phyloP scores from a whole-genome alignment of 2,888 invertebrate genomes.

The Plagiodera versicolora region DNA sequence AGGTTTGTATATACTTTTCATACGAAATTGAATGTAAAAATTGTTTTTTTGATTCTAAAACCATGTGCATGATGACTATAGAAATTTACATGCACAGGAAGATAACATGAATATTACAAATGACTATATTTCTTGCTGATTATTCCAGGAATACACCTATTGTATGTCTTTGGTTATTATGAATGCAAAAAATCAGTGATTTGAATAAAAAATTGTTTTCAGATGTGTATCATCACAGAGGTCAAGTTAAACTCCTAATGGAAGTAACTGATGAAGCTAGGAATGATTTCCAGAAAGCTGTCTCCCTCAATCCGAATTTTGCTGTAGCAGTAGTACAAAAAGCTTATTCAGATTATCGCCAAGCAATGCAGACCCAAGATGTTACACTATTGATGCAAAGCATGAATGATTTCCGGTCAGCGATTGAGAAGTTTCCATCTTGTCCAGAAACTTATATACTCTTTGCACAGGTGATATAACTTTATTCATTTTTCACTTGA shows the following conservation, averaged over 20 bases:
- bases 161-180: background rate
- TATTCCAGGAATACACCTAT: no score
- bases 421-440: slow-evolving; percentile 77
- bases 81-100: no score
- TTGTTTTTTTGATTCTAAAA: no score
- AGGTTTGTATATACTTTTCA: slow-evolving; percentile 35
- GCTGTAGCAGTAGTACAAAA: slow-evolving; percentile 88
- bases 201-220: no score
- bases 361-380: slow-evolving; percentile 49
- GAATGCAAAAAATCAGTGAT: background rate
- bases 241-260: slow-evolving; percentile 81
- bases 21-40: no score
- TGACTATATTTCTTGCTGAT: no score
- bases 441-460: slow-evolving; percentile 86
- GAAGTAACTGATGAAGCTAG: slow-evolving; percentile 82
- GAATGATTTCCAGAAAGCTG: slow-evolving; percentile 80
- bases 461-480: slow-evolving; percentile 64
- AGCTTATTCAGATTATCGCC: slow-evolving; percentile 81
- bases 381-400: slow-evolving; percentile 65
- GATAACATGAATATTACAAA: no score
- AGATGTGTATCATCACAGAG: slow-evolving; percentile 92
- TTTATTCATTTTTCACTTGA: no score
- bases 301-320: slow-evolving; percentile 79
- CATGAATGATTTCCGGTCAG: slow-evolving; percentile 72
- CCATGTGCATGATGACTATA: no score